Evolutionary conservation across 2,797 vertebrate genomes (phyloP), one percentile per base, ranked within the genome.

Genomic region (Enteromius argenteus): DNA sequence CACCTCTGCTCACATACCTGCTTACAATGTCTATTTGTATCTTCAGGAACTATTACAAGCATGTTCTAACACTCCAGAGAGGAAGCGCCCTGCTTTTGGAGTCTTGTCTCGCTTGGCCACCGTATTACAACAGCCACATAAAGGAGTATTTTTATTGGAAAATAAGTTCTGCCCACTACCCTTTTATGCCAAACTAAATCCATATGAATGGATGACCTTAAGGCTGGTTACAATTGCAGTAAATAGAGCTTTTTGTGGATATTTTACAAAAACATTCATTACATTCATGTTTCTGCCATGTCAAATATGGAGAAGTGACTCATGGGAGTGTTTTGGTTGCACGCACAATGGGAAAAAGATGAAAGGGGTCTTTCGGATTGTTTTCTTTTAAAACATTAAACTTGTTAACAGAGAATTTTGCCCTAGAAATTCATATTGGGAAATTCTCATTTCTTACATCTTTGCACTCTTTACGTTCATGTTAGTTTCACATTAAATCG

Each of bases 161-260:
- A 86, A 84, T 80, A 81, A 83, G 67, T 84, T 80, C 86, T 66
- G 49, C 58, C 68, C 60, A 30, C 27, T 58, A 79, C 53, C 37
- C 7, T 51, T 69, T 32, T 37, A 21, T 80, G 86, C 86, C 87
- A 89, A 88, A 87, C 79, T 80, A 81, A 84, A 82, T 88, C 23
- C 85, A 75, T 86, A 87, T 81, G 82, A 86, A 82, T 72, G 72
- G 79, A 89, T 58, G 81, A 53, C 62, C 79, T 78, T 79, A 62
- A 84, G 53, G 62, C 56, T 72, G 87, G 56, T 84, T 74, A 77
- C 21, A 75, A 79, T 84, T 86, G 82, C 87, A 86, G 87, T 87
- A 87, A 90, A 88, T 88, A 85, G 83, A 84, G 71, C 81, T 90
- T 86, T 84, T 89, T 88, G 88, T 84, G 80, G 87, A 73, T 81